A percentile compares a stretch with the other conserved stretches of the same genome.
These are phyloP conservation scores for Dipus sagitta DNA, from an alignment of 2,797 vertebrate species.

Conservation along the genomic window DNA sequence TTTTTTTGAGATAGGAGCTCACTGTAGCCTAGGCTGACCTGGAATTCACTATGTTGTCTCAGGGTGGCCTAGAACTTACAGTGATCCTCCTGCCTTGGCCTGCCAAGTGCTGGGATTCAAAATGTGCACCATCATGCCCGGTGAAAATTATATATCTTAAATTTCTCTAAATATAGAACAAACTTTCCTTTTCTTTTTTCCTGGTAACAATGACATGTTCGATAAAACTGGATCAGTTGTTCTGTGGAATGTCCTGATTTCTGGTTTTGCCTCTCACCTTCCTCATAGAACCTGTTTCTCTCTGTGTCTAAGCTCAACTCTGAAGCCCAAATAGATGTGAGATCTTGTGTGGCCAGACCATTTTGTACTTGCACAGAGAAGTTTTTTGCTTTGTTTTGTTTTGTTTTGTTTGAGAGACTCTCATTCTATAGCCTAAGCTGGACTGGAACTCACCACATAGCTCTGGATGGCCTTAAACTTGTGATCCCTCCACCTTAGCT, in stretches of 20 bases:
- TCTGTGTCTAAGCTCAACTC: neutral
- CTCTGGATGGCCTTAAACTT: no score
- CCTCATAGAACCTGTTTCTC: neutral
- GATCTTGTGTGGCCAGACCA: neutral
- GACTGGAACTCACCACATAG: no score
- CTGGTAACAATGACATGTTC: neutral
- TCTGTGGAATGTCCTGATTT: constrained; percentile 33
- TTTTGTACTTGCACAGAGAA: neutral
- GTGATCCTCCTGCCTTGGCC: no score
- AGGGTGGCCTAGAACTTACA: no score
- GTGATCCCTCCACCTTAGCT: no score
- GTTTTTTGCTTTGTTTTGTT: no score
- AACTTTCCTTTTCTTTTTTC: neutral
- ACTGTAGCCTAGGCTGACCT: no score
- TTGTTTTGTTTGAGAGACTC: neutral
- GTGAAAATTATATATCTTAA: neutral
- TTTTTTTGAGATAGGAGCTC: no score
- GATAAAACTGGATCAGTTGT: constrained; percentile 11
- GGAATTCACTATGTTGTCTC: no score
- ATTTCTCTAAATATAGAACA: constrained; percentile 16
- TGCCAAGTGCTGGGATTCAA: no score
- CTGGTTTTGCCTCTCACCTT: constrained; percentile 25
- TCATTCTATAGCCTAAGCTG: neutral
- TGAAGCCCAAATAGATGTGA: neutral
- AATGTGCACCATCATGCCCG: no score